A percentile compares a stretch with the other conserved stretches of the same genome.
These are phyloP conservation scores for Ruditapes philippinarum DNA, from an alignment of 1,140 invertebrate species.

Conservation along the genomic window DNA sequence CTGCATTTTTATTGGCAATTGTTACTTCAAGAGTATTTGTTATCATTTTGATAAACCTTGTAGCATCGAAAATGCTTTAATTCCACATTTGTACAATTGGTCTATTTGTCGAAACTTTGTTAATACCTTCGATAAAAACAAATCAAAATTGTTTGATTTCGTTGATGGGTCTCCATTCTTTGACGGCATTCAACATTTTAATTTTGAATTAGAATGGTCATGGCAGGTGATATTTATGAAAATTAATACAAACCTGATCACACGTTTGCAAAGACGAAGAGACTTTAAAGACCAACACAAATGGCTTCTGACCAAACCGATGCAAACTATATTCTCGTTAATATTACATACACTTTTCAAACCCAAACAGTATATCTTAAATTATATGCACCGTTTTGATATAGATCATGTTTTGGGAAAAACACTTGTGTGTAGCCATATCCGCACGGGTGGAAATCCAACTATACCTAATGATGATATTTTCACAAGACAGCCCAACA, in stretches of 20 bases:
- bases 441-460: slow-evolving; percentile 68
- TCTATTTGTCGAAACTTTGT: neutral
- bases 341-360: neutral
- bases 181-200: neutral
- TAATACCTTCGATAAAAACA: neutral
- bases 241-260: neutral
- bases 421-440: slow-evolving; percentile 69
- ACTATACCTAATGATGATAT: slow-evolving; percentile 59
- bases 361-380: neutral
- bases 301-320: neutral
- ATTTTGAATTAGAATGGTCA: neutral
- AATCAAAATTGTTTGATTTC: no score
- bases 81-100: slow-evolving; percentile 71
- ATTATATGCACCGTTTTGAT: neutral
- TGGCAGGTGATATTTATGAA: neutral
- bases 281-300: neutral
- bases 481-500: no score
- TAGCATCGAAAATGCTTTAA: slow-evolving; percentile 53
- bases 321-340: neutral
- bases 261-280: neutral
- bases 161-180: no score
- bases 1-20: slow-evolving; percentile 64
- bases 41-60: slow-evolving; percentile 72
- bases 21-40: slow-evolving; percentile 59
- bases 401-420: neutral